These are phyloP conservation scores for Cliona cf. orientalis DNA, from an alignment of 37 sponge, comb jelly and placozoan species.

Conservation along the genomic window DNA sequence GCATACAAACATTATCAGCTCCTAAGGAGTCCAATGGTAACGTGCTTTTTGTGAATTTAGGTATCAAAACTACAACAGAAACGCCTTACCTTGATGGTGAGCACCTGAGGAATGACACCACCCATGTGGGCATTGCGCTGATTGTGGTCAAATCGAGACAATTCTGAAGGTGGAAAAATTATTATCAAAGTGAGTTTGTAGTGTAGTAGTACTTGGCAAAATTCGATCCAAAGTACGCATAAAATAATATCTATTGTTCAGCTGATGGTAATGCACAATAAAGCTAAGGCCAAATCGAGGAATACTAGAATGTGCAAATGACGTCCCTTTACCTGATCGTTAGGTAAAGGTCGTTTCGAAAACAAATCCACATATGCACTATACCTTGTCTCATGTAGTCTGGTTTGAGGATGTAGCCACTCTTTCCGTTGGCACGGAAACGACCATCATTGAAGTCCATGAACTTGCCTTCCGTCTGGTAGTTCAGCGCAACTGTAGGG, in stretches of 20 bases:
- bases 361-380: too few species aligned
- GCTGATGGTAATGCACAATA: too few species aligned
- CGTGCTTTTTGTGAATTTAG: too few species aligned
- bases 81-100: constrained; percentile 24
- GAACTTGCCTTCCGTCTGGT: constrained; percentile 76
- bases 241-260: too few species aligned
- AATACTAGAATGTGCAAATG: not conserved
- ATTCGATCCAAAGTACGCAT: too few species aligned
- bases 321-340: not conserved
- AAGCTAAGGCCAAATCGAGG: not conserved
- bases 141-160: constrained; percentile 30
- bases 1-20: too few species aligned
- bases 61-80: too few species aligned
- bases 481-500: constrained; percentile 89
- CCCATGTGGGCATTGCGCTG: not conserved
- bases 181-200: not conserved
- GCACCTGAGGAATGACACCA: constrained; percentile 2
- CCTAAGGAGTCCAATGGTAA: too few species aligned
- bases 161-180: not conserved
- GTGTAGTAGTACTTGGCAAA: too few species aligned
- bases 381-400: constrained; percentile 72
- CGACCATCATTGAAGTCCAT: constrained; percentile 87
- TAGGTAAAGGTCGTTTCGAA: not conserved
- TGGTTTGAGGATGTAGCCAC: constrained; percentile 95
- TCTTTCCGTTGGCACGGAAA: constrained; percentile 82